phyloP scores from a whole-genome alignment of 1,140 invertebrate species.

The Amphibalanus amphitrite region DNA sequence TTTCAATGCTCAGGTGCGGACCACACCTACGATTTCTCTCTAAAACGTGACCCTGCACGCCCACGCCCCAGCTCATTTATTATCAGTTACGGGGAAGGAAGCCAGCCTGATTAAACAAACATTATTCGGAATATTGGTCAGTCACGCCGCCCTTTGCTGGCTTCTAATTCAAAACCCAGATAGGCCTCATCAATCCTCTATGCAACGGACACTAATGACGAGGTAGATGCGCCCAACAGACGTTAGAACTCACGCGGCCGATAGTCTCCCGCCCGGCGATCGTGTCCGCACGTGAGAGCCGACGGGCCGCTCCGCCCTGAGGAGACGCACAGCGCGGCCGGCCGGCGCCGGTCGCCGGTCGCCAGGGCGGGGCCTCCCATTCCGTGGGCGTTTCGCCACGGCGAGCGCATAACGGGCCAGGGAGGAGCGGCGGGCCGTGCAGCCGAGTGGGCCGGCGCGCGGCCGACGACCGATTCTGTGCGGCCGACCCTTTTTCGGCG shows the following conservation, averaged over 20 bases:
- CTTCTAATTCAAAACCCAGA: conserved; percentile 17
- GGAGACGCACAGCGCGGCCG: background rate
- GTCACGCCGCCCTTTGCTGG: conserved; percentile 17
- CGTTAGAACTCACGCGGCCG: too few species aligned
- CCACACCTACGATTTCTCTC: background rate
- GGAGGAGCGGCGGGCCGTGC: background rate
- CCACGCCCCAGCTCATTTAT: background rate
- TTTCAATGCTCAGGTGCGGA: background rate
- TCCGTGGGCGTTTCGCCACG: background rate
- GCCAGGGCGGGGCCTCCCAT: too few species aligned
- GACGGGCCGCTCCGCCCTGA: too few species aligned
- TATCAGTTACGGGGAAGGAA: background rate
- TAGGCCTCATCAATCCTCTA: conserved; percentile 5
- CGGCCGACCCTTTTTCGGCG: background rate
- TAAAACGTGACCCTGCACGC: background rate
- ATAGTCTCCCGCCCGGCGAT: too few species aligned
- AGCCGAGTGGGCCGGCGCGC: background rate
- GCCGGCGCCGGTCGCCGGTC: too few species aligned
- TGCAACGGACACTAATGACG: background rate
- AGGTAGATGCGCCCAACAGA: background rate
- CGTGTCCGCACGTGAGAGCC: too few species aligned
- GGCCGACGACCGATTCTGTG: background rate
- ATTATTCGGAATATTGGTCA: background rate
- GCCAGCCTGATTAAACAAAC: background rate
- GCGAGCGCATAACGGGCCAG: background rate